Evolutionary conservation across 2,797 vertebrate species (phyloP).

Genomic region (Harpagifer antarcticus): DNA sequence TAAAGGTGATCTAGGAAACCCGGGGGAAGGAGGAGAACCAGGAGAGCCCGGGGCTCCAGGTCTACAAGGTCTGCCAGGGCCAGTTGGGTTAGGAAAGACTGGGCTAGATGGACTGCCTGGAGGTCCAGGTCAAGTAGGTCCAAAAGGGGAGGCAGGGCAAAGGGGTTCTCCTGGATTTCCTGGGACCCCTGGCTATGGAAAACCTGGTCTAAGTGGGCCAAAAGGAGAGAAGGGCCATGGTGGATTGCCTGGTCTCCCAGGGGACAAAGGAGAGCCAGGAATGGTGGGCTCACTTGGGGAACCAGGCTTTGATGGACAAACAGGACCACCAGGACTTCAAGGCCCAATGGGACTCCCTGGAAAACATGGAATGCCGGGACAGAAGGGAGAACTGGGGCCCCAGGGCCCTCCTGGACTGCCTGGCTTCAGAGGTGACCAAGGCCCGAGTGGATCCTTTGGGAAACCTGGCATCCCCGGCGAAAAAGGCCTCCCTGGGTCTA

Average conservation of each 20-base stretch:
- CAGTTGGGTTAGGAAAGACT: slow-evolving; percentile 87
- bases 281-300: slow-evolving; percentile 88
- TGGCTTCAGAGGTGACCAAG: slow-evolving; percentile 94
- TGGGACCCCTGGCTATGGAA: slow-evolving; percentile 92
- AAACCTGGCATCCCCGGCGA: slow-evolving; percentile 94
- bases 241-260: slow-evolving; percentile 89
- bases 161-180: slow-evolving; percentile 90
- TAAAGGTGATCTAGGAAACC: slow-evolving; percentile 90
- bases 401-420: slow-evolving; percentile 91
- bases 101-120: slow-evolving; percentile 91
- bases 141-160: slow-evolving; percentile 89
- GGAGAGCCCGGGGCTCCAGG: slow-evolving; percentile 89
- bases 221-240: slow-evolving; percentile 93
- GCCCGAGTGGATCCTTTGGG: slow-evolving; percentile 88
- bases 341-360: slow-evolving; percentile 96
- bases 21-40: slow-evolving; percentile 85
- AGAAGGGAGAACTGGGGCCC: slow-evolving; percentile 91
- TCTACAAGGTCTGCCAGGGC: slow-evolving; percentile 88
- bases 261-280: slow-evolving; percentile 93
- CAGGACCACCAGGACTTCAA: slow-evolving; percentile 89
- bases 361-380: slow-evolving; percentile 91
- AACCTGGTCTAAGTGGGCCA: slow-evolving; percentile 91
- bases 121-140: slow-evolving; percentile 84
- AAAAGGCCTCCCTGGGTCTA: slow-evolving; percentile 90
- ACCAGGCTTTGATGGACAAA: slow-evolving; percentile 89